Evolutionary conservation across 2,797 vertebrate genomes (phyloP).

Genomic region (Myotis planiceps): DNA sequence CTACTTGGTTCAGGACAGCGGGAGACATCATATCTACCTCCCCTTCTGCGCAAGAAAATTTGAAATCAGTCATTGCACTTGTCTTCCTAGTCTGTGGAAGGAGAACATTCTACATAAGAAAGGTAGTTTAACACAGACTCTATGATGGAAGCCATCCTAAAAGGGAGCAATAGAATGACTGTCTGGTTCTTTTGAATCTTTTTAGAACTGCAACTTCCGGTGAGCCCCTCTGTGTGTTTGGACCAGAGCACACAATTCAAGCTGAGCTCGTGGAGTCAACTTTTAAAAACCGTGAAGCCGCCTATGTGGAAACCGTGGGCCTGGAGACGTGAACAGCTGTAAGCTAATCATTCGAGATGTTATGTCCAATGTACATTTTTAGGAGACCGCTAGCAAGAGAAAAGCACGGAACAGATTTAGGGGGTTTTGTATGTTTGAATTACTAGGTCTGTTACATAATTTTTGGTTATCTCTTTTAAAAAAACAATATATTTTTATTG

Average conservation of each 20-base stretch:
- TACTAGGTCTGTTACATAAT: not conserved
- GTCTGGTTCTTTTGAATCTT: constrained; percentile 62
- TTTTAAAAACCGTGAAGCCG: constrained; percentile 57
- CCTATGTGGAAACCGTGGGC: constrained; percentile 39
- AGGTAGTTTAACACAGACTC: not conserved
- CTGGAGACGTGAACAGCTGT: constrained; percentile 68
- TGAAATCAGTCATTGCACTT: not conserved
- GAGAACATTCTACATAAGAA: not conserved
- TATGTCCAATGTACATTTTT: not conserved
- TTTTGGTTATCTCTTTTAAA: not conserved
- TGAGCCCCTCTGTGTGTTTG: constrained; percentile 85
- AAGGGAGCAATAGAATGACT: constrained; percentile 50
- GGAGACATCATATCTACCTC: not conserved
- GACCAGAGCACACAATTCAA: constrained; percentile 31
- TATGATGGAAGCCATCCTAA: not conserved
- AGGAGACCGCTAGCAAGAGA: not conserved
- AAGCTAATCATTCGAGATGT: constrained; percentile 66
- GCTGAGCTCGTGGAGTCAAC: not conserved
- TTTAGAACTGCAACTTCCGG: constrained; percentile 85
- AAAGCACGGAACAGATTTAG: not conserved
- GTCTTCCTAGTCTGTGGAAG: not conserved
- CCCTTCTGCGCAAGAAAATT: not conserved
- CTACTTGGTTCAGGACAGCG: not conserved
- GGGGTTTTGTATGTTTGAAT: not conserved
- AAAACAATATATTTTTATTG: not conserved